Conservation (phyloP, 1,140 invertebrate species). For the Papilio polyxenes region DNA sequence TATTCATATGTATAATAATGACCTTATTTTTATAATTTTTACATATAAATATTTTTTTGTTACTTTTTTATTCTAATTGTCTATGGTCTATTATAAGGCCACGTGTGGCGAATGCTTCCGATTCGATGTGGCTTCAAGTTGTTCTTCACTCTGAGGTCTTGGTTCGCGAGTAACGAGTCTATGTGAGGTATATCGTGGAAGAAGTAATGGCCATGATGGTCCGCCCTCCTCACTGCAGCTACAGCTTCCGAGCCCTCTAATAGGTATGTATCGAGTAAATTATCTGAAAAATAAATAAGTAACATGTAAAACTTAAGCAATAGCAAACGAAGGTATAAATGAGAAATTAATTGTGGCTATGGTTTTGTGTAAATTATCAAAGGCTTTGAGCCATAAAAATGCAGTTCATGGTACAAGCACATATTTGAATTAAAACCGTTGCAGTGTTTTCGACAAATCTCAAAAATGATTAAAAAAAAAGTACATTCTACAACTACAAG, state of each 20-base stretch:
- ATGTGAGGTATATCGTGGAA: slow-evolving; percentile 84
- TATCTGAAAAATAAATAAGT: slow-evolving; percentile 50
- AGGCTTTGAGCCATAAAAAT: no score
- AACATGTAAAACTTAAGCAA: neutral
- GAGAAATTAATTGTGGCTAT: no score
- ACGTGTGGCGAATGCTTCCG: slow-evolving; percentile 81
- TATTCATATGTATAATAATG: slow-evolving; percentile 40
- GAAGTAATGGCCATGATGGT: slow-evolving; percentile 81
- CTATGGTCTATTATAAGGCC: slow-evolving; percentile 81
- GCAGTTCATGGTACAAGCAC: no score
- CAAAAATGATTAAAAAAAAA: no score
- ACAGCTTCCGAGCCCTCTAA: slow-evolving; percentile 80
- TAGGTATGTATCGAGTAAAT: slow-evolving; percentile 76
- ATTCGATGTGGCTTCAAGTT: slow-evolving; percentile 81
- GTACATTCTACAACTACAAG: no score
- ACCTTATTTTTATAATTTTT: slow-evolving; percentile 48
- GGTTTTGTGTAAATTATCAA: no score
- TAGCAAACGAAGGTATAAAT: neutral
- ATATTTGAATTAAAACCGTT: no score
- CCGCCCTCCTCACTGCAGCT: slow-evolving; percentile 78
- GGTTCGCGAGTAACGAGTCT: slow-evolving; percentile 81
- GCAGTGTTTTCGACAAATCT: no score
- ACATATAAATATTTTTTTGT: slow-evolving; percentile 32
- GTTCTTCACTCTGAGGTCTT: slow-evolving; percentile 81
- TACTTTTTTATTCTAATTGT: slow-evolving; percentile 39